Evolutionary conservation across 2,888 invertebrate genomes (phyloP), one percentile per base, ranked within the genome.

Genomic region (Drosophila algonquin): DNA sequence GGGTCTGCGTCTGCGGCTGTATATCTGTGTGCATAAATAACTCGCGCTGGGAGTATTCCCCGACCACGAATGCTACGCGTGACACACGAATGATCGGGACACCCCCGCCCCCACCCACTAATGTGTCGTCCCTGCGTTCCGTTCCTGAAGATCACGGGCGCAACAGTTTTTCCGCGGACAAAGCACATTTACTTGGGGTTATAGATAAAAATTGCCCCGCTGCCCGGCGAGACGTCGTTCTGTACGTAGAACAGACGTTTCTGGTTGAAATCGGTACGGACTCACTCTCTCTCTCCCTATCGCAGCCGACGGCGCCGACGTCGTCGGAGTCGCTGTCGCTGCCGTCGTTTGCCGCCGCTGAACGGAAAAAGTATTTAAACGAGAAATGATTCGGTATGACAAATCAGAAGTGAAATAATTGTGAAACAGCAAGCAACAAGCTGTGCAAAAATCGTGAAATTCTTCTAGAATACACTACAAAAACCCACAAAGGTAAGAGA

Each of bases 391-490:
- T 68, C 74, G 65, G 63, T 72, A 88, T 88, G 83, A 85, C 82
- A 84, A 76, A 73, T 87, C 85, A 87, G 81, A 89, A 84, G 67
- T 70, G 59, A 74, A 86, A 83, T 76, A 78, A 73, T 74, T 80
- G 74, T 74, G 78, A 81, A 76, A 53, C 77, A 60, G 72, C 65
- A 53, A 77, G 48, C 82, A 83, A 73, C 59, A 52, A 52, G 44
- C 62, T 55, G 45, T 56, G 63, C 56, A 48, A 46, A 63, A 21
- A 30, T 14, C 40, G 40, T 40, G 21, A 67, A 65, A 65, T 69
- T 61, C 18, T 9, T n/a, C 9, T 40, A 10, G 30, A 35, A 18
- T 7, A 16, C 24, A n/a, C 30, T 8, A 14, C 21, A 32, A 40
- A 72, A 63, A 50, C 40, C 9, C 53, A 46, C 51, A 73, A 72